These are phyloP conservation scores for Ganaspis sp. DNA, from an alignment of 1,140 invertebrate genomes.

Conservation along the genomic window DNA sequence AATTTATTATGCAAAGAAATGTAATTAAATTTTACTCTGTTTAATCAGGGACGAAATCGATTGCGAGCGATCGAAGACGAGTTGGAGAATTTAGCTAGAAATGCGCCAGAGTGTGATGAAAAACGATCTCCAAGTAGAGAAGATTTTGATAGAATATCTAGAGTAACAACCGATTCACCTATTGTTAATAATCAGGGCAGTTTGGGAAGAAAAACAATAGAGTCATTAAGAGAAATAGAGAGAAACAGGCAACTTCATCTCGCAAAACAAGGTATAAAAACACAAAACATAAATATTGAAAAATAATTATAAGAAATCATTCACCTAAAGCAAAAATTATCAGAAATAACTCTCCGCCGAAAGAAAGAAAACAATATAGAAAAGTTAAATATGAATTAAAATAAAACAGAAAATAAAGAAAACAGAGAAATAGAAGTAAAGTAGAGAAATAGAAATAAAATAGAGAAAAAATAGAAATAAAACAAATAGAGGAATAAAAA, in stretches of 20 bases:
- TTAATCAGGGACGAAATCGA: slow-evolving; percentile 74
- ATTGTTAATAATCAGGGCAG: slow-evolving; percentile 82
- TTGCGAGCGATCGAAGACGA: slow-evolving; percentile 80
- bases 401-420: too few species aligned
- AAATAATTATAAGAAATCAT: neutral
- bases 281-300: neutral
- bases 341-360: too few species aligned
- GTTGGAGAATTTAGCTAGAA: slow-evolving; percentile 77
- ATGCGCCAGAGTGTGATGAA: slow-evolving; percentile 75
- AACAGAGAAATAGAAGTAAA: too few species aligned
- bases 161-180: slow-evolving; percentile 88
- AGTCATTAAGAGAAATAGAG: slow-evolving; percentile 93
- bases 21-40: slow-evolving; percentile 38
- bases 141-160: slow-evolving; percentile 90
- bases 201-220: slow-evolving; percentile 88
- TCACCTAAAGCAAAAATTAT: too few species aligned
- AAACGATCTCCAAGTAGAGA: slow-evolving; percentile 85
- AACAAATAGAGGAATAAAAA: too few species aligned
- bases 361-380: too few species aligned
- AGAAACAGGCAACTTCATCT: slow-evolving; percentile 90
- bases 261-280: slow-evolving; percentile 88
- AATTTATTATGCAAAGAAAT: neutral
- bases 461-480: too few species aligned
- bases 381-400: too few species aligned
- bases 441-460: too few species aligned